Evolutionary conservation across 2,888 invertebrate species (phyloP), one percentile per base, ranked within the genome.

Genomic region (Palloptera scutellata): DNA sequence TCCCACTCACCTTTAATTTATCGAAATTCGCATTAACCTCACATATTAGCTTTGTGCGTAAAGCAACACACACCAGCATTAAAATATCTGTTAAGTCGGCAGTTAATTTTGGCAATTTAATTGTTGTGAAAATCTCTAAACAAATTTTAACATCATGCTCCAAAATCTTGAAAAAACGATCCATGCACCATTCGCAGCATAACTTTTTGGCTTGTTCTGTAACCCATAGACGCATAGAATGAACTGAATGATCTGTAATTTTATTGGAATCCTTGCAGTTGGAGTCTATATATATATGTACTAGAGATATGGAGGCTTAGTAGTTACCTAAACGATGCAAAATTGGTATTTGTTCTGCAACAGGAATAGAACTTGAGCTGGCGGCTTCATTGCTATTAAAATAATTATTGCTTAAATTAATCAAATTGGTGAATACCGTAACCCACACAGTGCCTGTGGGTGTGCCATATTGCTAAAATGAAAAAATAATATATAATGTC

Each of bases 261-360:
- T 30, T 30, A 30, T 30, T 30, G 30, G 30, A 30, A 6, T 30
- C 2, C 6, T 30, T 30, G 6, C 2, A 30, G 6, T 30, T 2
- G 2, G 30, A 6, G 30, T 30, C 30, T 30, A 4, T 30, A 30
- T 30, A 4, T 30, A 30, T 4, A 30, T 4, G 30, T 6, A 30
- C 30, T 2, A 6, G 9, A n/a, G 0, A 20, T 15, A 42, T 6
- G 13, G 15, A 8, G 4, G 0, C 1, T 0, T 58, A 12, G 30
- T 17, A 71, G 70, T 69, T 70, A 83, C 84, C 84, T 55, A 85
- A 73, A 64, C 84, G 76, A 70, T 85, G 84, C 1, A 85, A 74
- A 52, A 93, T 90, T 1, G 93, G 91, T 80, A 94, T 94, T 83
- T 94, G 94, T 78, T 94, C 94, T 0, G 93, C 92, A 41, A 94